Conservation (phyloP, 2,113 vertebrate genomes). For the Anoura caudifer region DNA sequence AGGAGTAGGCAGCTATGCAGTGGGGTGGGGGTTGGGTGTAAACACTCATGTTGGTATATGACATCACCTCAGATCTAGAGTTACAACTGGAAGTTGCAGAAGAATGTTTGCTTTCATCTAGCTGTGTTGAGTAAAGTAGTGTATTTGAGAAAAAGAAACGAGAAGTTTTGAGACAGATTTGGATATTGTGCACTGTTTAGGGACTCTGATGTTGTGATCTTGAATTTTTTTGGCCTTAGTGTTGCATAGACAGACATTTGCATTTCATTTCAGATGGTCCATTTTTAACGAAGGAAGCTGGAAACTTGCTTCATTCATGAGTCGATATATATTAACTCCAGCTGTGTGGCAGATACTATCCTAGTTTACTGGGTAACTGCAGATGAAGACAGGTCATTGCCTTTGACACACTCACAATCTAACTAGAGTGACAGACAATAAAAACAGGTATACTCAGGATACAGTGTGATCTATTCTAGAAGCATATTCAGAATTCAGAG, state of each 20-base stretch:
- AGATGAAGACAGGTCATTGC: not conserved
- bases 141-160: not conserved
- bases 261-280: constrained; percentile 3
- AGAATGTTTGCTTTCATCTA: not conserved
- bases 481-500: not conserved
- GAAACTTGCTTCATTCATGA: not conserved
- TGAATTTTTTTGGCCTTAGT: not conserved
- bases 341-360: not conserved
- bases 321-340: not conserved
- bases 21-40: not conserved
- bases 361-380: not conserved
- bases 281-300: constrained; percentile 14
- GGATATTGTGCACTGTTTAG: not conserved
- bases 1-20: not conserved
- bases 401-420: not conserved
- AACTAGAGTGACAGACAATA: not conserved
- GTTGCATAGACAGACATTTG: not conserved
- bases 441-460: not conserved
- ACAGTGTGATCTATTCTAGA: constrained; percentile 19
- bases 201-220: not conserved
- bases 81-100: not conserved
- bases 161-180: not conserved
- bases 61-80: not conserved
- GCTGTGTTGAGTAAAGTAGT: not conserved
- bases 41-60: not conserved